Evolutionary conservation across 2,888 invertebrate species (phyloP), one percentile per base, ranked within the genome.

Genomic region (Tenthredo mesomela): DNA sequence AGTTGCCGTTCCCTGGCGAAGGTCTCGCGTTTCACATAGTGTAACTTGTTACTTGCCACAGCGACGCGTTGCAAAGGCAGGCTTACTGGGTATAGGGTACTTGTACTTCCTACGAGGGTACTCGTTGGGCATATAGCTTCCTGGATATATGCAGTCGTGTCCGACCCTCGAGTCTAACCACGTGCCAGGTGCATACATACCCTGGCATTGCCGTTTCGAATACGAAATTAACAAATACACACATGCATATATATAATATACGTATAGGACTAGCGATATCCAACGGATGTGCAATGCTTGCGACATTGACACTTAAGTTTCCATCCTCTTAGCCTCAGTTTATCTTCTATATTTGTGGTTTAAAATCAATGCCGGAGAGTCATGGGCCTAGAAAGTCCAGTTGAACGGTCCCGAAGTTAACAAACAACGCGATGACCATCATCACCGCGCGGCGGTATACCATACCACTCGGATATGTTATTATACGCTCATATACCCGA

Each of bases 11-110:
- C 82, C 82, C 70, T 33, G 67, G 25, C 50, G 67, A 82, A 82
- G 82, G 82, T 67, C 70, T 82, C 82, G 67, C 67, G n/a, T 82
- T 82, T 82, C 82, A 70, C 82, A 82, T 33, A 80, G 61, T 65
- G 80, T 80, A 80, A 80, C 80, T 80, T 65, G 58, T 65, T 58
- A 80, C 80, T 77, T 18, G 80, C 61, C 15, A 21, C 50, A 47
- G 33, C 29, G 1, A n/a, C 21, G 47, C 61, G 80, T 61, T 80
- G 61, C 80, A 50, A 58, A 78, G 78, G 67, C 25, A 21, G 21
- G 61, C 61, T 25, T 12, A 18, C 12, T 25, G 10, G 61, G 61
- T 9, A 54, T 33, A 54, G 29, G 61, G 80, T 80, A 80, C 80
- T 80, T 70, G 82, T 82, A 82, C 82, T 70, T 67, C 82, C 82